A percentile compares a stretch with the other conserved stretches of the same genome.
Conservation (phyloP, 2,797 vertebrate species). For the Acanthornis magna region DNA sequence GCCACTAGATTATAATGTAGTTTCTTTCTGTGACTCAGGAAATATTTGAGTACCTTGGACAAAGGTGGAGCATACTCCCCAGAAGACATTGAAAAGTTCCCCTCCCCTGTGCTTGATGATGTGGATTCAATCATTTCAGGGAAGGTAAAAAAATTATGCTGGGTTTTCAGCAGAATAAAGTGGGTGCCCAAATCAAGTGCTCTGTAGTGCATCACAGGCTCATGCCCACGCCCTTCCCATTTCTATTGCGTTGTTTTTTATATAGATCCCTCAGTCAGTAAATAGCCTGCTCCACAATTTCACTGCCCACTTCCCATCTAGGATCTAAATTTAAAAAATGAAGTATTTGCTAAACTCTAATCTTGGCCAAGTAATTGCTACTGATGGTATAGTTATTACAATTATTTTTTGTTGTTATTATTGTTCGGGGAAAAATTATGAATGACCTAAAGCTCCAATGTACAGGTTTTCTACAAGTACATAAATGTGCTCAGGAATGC, state of each 20-base stretch:
- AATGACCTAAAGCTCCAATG: neutral
- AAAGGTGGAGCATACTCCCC: neutral
- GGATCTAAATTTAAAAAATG: neutral
- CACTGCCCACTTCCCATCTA: neutral
- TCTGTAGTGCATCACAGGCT: neutral
- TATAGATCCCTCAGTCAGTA: neutral
- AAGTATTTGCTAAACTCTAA: neutral
- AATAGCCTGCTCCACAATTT: neutral
- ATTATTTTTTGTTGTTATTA: neutral
- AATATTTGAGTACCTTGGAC: neutral
- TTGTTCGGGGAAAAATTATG: neutral
- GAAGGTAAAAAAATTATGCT: neutral
- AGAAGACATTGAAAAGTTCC: neutral
- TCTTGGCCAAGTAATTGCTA: neutral
- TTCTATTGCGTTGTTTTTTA: neutral
- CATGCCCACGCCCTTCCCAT: rapidly evolving
- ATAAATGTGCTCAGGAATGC: neutral
- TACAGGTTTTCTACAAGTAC: neutral
- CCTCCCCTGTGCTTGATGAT: neutral
- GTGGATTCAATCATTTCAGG: neutral
- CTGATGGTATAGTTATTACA: neutral
- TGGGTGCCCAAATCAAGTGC: neutral
- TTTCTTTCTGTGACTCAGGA: neutral
- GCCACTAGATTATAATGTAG: neutral
- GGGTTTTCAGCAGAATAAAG: neutral